Evolutionary conservation across 2,888 invertebrate species (phyloP).

Genomic region (Erebia epiphron): DNA sequence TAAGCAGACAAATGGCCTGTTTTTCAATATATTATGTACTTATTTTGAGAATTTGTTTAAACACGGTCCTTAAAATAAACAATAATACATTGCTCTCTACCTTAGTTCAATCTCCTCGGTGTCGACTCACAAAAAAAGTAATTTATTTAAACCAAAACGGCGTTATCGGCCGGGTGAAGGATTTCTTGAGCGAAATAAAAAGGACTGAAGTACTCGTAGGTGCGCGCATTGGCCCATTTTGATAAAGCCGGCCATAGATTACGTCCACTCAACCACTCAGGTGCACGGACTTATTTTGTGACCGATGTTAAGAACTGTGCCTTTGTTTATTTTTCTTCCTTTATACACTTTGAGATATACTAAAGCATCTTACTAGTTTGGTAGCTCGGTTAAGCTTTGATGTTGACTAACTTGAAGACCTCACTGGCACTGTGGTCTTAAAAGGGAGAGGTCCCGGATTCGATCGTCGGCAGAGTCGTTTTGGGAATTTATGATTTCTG

Average conservation of each 20-base stretch:
- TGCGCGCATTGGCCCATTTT: conserved; percentile 78
- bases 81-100: conserved; percentile 35
- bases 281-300: conserved; percentile 46
- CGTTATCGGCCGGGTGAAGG: conserved; percentile 53
- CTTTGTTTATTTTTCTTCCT: conserved; percentile 38
- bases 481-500: no score
- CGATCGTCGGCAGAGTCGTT: no score
- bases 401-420: not conserved
- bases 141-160: conserved; percentile 56
- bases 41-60: conserved; percentile 11
- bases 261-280: conserved; percentile 60
- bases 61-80: not conserved
- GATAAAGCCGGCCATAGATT: conserved; percentile 77
- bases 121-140: conserved; percentile 36
- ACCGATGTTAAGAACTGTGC: conserved; percentile 40
- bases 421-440: no score
- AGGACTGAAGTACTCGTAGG: conserved; percentile 52
- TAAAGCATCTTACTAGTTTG: not conserved
- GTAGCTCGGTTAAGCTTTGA: not conserved
- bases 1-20: conserved; percentile 11
- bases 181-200: conserved; percentile 56
- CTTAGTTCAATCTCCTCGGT: conserved; percentile 24
- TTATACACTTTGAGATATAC: conserved; percentile 24
- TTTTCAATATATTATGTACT: no score
- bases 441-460: no score